Conservation (phyloP, 1,140 invertebrate genomes). For the Portunus trituberculatus region DNA sequence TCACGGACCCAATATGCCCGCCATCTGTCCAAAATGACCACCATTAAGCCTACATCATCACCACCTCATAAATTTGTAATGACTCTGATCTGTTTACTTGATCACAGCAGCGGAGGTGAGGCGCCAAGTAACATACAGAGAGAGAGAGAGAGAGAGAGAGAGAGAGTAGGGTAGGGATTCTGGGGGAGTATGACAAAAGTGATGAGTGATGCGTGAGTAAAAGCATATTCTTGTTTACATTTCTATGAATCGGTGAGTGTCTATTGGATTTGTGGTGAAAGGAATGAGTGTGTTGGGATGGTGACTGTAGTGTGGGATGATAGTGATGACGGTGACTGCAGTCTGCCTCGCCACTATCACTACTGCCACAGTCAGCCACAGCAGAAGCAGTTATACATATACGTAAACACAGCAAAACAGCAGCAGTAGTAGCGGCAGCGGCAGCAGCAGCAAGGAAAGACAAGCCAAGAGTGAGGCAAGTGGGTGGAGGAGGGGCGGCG, state of each 20-base stretch:
- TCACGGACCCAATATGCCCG: background rate
- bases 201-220: background rate
- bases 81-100: background rate
- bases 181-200: too few relatives aligned
- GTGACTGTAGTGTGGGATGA: too few relatives aligned
- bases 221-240: background rate
- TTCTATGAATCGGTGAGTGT: too few relatives aligned
- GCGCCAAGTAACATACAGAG: background rate
- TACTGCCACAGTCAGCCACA: background rate
- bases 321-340: background rate
- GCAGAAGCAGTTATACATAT: background rate
- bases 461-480: constrained; percentile 51
- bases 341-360: too few relatives aligned
- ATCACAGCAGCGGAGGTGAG: background rate
- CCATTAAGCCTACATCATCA: constrained; percentile 21
- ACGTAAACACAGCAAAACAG: background rate
- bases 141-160: background rate
- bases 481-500: constrained; percentile 25
- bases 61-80: background rate
- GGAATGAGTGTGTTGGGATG: background rate
- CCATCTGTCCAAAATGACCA: background rate
- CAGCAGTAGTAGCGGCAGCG: background rate
- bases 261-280: background rate
- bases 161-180: background rate
- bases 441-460: constrained; percentile 27